Conservation (phyloP, 2,797 vertebrate genomes). For the Decapterus maruadsi region DNA sequence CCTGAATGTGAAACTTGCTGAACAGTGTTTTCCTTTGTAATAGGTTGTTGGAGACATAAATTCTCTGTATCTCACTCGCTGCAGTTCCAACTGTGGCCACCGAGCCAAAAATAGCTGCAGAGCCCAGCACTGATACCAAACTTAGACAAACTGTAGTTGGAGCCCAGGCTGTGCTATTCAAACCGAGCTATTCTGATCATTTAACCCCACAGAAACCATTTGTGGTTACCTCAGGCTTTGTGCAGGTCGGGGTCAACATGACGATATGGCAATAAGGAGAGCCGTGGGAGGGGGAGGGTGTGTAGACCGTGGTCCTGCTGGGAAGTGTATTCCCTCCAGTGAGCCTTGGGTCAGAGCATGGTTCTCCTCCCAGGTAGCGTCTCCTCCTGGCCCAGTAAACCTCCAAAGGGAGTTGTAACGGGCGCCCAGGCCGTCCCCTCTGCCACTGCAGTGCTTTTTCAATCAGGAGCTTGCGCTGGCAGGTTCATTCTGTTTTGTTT, state of each 20-base stretch:
- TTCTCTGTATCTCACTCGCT: not conserved
- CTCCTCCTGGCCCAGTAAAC: constrained; percentile 21
- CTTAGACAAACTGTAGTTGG: too few relatives aligned
- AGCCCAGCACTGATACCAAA: not conserved
- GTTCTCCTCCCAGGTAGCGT: constrained; percentile 15
- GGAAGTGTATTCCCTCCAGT: constrained; percentile 45
- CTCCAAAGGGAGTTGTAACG: constrained; percentile 26
- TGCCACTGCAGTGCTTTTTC: not conserved
- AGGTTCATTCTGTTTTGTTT: constrained; percentile 24
- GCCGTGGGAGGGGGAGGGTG: not conserved
- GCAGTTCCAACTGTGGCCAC: not conserved
- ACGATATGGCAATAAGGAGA: constrained; percentile 27
- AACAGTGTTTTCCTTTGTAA: not conserved
- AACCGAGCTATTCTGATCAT: constrained; percentile 26
- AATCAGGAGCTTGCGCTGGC: constrained; percentile 17
- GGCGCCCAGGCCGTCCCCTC: not conserved
- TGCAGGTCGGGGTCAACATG: constrained; percentile 55
- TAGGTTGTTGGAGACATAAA: not conserved
- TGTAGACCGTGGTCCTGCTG: constrained; percentile 23
- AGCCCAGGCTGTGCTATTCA: not conserved
- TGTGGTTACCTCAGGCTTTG: constrained; percentile 27
- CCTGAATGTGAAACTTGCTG: not conserved
- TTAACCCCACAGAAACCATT: constrained; percentile 14
- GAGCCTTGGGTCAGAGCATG: constrained; percentile 32
- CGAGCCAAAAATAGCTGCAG: not conserved